Conservation (phyloP, 1,140 invertebrate genomes). For the Chironomus tepperi region DNA sequence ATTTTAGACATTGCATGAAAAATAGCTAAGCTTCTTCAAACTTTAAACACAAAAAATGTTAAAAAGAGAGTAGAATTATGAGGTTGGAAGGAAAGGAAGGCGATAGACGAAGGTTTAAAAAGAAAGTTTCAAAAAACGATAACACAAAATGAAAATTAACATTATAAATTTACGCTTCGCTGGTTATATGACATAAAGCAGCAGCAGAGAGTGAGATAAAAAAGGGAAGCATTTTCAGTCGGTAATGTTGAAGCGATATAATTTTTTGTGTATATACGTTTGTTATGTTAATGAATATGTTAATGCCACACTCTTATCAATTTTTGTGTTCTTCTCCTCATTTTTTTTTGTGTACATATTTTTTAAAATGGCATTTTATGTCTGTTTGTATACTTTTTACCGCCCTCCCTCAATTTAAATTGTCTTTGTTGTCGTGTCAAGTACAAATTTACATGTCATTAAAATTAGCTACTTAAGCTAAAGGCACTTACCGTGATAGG, state of each 20-base stretch:
- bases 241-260: not conserved
- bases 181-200: slow-evolving; percentile 2
- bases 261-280: not conserved
- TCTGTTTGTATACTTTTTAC: not conserved
- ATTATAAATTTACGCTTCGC: slow-evolving; percentile 8
- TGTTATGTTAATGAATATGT: slow-evolving; percentile 14
- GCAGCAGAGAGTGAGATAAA: not conserved
- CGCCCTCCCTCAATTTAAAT: not conserved
- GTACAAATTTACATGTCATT: slow-evolving; percentile 5
- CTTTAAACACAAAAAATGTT: not conserved
- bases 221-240: not conserved
- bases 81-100: not conserved
- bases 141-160: slow-evolving; percentile 3
- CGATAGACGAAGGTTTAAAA: not conserved
- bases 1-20: not conserved
- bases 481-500: slow-evolving; percentile 52
- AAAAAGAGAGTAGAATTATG: not conserved
- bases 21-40: not conserved
- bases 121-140: slow-evolving; percentile 13
- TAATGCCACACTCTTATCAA: slow-evolving; percentile 1
- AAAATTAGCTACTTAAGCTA: not conserved
- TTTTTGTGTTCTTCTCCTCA: not conserved
- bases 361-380: slow-evolving; percentile 3
- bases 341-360: not conserved
- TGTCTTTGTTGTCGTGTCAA: not conserved